A percentile compares a stretch with the other conserved stretches of the same genome.
phyloP scores from a whole-genome alignment of 2,888 invertebrate genomes.

The Drosophila barbarae region DNA sequence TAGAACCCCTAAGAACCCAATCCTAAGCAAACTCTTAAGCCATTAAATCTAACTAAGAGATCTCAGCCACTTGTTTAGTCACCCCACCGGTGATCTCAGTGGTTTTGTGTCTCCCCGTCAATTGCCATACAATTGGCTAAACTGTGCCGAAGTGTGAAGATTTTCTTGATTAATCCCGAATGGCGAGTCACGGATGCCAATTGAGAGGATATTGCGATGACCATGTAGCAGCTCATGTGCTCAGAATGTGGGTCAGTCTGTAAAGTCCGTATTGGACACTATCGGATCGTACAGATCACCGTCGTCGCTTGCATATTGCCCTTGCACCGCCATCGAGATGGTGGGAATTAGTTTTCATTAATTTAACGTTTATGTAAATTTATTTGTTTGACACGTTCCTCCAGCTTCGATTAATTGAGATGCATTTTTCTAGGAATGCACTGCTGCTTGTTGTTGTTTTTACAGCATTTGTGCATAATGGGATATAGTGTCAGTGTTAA shows the following conservation, averaged over 20 bases:
- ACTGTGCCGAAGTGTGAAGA: conserved; percentile 32
- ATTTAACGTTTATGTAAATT: conserved; percentile 60
- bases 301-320: conserved; percentile 16
- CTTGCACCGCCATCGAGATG: conserved; percentile 26
- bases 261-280: conserved; percentile 26
- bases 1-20: not conserved
- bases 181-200: conserved; percentile 36
- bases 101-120: conserved; percentile 14
- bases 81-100: conserved; percentile 4
- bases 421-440: conserved; percentile 30
- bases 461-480: conserved; percentile 29
- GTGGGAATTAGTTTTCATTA: conserved; percentile 54
- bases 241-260: conserved; percentile 50
- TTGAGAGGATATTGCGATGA: conserved; percentile 42
- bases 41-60: not conserved
- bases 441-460: conserved; percentile 6
- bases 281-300: conserved; percentile 47
- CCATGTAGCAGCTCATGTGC: conserved; percentile 4
- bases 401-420: conserved; percentile 50
- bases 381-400: conserved; percentile 51
- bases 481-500: conserved; percentile 27
- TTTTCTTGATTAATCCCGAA: conserved; percentile 41
- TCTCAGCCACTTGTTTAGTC: conserved; percentile 21
- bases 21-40: not conserved
- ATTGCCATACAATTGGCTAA: conserved; percentile 37